These are phyloP conservation scores for Isurus oxyrinchus DNA, from an alignment of 2,113 vertebrate genomes.

Conservation along the genomic window DNA sequence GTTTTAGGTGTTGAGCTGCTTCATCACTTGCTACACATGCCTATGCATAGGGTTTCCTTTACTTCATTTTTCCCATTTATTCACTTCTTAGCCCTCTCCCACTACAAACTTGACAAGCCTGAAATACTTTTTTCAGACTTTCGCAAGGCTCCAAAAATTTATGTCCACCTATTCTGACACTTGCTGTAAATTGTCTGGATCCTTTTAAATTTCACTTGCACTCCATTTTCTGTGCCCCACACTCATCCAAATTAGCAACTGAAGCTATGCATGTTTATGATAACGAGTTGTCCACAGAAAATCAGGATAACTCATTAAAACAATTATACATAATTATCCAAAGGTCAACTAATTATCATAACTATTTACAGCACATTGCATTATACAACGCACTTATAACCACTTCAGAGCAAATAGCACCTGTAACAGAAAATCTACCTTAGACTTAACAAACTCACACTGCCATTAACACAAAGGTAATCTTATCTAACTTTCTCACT, in stretches of 20 bases:
- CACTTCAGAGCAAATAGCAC: background rate
- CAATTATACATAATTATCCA: background rate
- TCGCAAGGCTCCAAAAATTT: background rate
- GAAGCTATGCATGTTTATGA: background rate
- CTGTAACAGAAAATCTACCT: background rate
- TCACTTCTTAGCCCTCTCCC: background rate
- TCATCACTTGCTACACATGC: background rate
- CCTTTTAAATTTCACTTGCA: background rate
- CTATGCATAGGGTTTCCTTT: background rate
- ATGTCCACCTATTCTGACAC: background rate
- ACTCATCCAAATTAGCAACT: background rate
- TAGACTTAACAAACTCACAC: background rate
- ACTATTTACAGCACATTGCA: background rate
- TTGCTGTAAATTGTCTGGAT: background rate
- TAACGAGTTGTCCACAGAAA: background rate
- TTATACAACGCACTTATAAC: background rate
- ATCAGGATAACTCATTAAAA: background rate
- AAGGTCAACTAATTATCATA: background rate
- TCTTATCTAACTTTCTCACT: background rate
- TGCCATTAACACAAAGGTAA: background rate
- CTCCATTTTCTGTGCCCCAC: background rate
- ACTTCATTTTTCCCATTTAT: background rate
- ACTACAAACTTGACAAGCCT: background rate
- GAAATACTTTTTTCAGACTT: background rate
- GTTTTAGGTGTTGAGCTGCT: background rate